These are phyloP conservation scores for Apostichopus leukothele DNA, from an alignment of 53 echinoderm and acorn worm genomes.

Conservation along the genomic window DNA sequence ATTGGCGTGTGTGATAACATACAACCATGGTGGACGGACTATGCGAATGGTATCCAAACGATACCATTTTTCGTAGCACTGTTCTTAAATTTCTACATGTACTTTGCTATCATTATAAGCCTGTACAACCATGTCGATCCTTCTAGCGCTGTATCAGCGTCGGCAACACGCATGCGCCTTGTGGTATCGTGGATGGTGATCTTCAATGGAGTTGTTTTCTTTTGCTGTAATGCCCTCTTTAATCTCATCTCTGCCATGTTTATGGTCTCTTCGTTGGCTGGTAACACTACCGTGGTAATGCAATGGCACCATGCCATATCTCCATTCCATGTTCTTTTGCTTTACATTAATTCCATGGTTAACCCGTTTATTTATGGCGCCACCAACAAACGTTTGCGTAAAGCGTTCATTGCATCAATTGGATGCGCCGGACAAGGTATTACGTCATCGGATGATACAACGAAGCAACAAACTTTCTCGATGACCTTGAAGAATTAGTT, in stretches of 20 bases:
- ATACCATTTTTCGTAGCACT: constrained; percentile 81
- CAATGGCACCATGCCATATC: constrained; percentile 46
- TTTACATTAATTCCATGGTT: constrained; percentile 73
- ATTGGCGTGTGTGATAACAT: constrained; percentile 49
- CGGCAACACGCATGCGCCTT: constrained; percentile 61
- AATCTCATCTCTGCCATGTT: constrained; percentile 65
- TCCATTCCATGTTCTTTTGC: constrained; percentile 63
- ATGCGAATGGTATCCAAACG: constrained; percentile 64
- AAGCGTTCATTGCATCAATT: constrained; percentile 66
- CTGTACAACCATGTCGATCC: constrained; percentile 49
- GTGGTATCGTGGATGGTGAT: constrained; percentile 83
- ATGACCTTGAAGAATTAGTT: not conserved
- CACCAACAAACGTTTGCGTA: constrained; percentile 61
- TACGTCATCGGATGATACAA: not conserved
- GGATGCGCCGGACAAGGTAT: constrained; percentile 13
- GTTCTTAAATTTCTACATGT: constrained; percentile 59
- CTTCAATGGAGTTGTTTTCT: constrained; percentile 76
- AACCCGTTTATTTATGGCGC: constrained; percentile 75
- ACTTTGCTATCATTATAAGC: constrained; percentile 60
- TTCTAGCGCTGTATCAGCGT: constrained; percentile 38
- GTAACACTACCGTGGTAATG: constrained; percentile 20
- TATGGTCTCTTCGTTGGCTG: constrained; percentile 55
- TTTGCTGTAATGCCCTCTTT: constrained; percentile 54
- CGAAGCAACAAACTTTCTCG: not conserved
- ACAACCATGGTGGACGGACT: constrained; percentile 8